A percentile compares a stretch with the other conserved stretches of the same genome.
Evolutionary conservation across 2,113 vertebrate genomes (phyloP).

Genomic region (Pituophis catenifer): DNA sequence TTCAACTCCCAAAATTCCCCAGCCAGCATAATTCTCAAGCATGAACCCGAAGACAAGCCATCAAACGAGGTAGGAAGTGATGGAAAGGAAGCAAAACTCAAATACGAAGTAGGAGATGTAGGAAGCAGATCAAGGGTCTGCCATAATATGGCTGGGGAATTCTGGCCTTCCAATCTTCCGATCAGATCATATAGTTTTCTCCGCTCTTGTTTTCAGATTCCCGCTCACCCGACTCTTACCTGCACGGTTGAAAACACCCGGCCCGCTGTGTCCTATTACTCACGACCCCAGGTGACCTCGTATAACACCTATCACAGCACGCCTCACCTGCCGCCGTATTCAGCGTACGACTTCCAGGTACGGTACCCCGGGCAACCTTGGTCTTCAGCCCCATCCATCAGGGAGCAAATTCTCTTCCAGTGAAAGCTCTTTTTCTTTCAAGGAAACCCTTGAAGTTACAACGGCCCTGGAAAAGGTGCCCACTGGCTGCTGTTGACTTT

Average conservation of each 20-base stretch:
- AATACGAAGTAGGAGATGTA: no score
- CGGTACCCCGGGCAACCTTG: background rate
- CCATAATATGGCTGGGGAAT: no score
- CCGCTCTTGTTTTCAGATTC: slow-evolving; percentile 73
- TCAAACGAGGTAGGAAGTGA: no score
- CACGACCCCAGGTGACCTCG: slow-evolving; percentile 76
- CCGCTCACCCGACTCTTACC: slow-evolving; percentile 78
- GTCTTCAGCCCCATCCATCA: background rate
- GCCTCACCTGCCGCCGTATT: slow-evolving; percentile 94
- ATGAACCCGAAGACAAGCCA: no score
- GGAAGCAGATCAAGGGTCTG: no score
- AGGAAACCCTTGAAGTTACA: no score
- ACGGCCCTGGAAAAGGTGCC: no score
- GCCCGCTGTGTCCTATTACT: slow-evolving; percentile 77
- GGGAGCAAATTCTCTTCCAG: background rate
- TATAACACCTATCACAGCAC: slow-evolving; percentile 86
- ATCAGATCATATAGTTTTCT: background rate
- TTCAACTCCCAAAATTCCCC: background rate
- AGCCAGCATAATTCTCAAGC: background rate
- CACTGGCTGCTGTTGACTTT: no score
- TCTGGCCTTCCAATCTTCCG: background rate
- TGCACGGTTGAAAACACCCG: slow-evolving; percentile 86
- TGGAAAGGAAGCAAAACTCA: no score
- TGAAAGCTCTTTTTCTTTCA: background rate
- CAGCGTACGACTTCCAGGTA: slow-evolving; percentile 94